These are phyloP conservation scores for Aphis gossypii DNA, from an alignment of 1,140 invertebrate species.

Conservation along the genomic window DNA sequence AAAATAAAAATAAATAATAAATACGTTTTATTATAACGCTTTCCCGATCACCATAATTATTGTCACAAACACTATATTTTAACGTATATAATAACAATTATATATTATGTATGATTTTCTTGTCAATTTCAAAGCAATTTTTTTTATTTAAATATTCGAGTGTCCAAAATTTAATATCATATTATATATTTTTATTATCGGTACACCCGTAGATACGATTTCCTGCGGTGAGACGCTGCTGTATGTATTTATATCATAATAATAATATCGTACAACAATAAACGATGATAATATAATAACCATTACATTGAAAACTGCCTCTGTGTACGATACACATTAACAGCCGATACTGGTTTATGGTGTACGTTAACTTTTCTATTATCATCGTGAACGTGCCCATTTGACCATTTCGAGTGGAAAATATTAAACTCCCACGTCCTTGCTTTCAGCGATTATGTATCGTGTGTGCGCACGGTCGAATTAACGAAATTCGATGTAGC, in stretches of 20 bases:
- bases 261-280: background rate
- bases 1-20: too few species aligned
- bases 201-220: rapidly evolving
- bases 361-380: background rate
- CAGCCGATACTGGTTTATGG: background rate
- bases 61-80: background rate
- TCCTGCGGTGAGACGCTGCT: too few species aligned
- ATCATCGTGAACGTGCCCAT: background rate
- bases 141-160: too few species aligned
- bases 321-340: background rate
- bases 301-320: background rate
- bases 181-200: too few species aligned
- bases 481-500: background rate
- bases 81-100: background rate
- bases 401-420: background rate
- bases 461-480: background rate
- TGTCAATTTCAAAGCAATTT: too few species aligned
- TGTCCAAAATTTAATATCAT: too few species aligned
- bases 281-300: background rate
- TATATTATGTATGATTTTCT: too few species aligned
- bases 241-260: background rate
- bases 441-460: background rate
- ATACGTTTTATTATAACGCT: background rate
- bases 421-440: background rate
- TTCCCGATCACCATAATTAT: background rate